Evolutionary conservation across 2,888 invertebrate genomes (phyloP).

Genomic region (Smittia sp.): DNA sequence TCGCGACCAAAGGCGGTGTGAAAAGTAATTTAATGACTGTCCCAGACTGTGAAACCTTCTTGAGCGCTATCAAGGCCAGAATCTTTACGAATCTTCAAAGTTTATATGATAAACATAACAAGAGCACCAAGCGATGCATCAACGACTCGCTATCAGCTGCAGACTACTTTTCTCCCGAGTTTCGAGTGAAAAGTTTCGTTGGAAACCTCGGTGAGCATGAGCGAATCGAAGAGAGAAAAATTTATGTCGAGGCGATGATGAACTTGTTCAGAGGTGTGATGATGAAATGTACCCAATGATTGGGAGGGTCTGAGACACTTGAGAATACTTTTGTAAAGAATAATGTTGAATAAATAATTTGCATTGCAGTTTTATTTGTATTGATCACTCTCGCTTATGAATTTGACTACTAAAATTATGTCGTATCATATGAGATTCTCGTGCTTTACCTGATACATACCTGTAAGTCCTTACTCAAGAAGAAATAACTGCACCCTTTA

Average conservation of each 20-base stretch:
- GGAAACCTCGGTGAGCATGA: not conserved
- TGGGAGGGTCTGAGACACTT: too few species aligned
- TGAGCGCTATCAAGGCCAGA: not conserved
- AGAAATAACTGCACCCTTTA: too few species aligned
- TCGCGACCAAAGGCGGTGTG: not conserved
- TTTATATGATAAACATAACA: not conserved
- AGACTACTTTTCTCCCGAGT: not conserved
- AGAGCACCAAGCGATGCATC: not conserved
- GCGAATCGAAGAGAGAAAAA: not conserved
- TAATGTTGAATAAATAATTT: too few species aligned
- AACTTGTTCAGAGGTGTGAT: not conserved
- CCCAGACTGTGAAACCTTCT: not conserved
- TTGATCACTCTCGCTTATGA: too few species aligned
- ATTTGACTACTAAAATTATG: too few species aligned
- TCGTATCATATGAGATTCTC: too few species aligned
- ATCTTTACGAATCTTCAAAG: not conserved
- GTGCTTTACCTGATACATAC: too few species aligned
- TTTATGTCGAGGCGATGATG: constrained; percentile 1
- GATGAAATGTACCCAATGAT: too few species aligned
- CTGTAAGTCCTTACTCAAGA: too few species aligned
- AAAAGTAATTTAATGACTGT: not conserved
- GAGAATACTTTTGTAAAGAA: too few species aligned
- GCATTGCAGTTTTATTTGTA: too few species aligned
- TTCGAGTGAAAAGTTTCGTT: not conserved
- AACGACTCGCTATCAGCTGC: not conserved